A percentile compares a stretch with the other conserved stretches of the same genome.
Conservation (phyloP, 2,113 vertebrate species). For the Cinclus mexicanus region DNA sequence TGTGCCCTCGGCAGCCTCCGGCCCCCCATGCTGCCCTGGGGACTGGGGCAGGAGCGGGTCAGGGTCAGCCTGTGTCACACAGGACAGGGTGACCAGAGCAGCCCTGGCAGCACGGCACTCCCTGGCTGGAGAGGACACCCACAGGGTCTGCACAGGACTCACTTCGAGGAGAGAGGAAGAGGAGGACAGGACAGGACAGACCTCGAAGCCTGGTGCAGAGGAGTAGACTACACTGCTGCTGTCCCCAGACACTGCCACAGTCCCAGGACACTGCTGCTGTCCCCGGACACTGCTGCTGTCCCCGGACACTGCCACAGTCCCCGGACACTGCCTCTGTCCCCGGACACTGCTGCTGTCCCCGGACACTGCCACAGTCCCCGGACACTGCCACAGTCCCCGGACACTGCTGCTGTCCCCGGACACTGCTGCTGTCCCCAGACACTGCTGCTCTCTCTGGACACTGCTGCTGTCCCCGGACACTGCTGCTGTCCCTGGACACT, state of each 20-base stretch:
- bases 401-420: not conserved
- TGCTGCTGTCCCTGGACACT: no score
- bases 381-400: no score
- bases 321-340: not conserved
- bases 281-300: not conserved
- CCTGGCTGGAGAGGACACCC: accelerated
- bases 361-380: accelerated
- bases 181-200: not conserved
- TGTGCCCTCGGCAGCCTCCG: accelerated
- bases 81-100: not conserved
- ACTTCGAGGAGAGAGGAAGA: not conserved
- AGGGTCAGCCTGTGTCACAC: not conserved
- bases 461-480: accelerated
- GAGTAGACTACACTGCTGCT: accelerated
- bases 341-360: not conserved
- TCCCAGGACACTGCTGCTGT: accelerated
- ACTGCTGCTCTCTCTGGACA: no score
- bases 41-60: accelerated
- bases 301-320: accelerated
- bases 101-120: accelerated
- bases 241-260: not conserved
- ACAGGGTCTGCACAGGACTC: accelerated
- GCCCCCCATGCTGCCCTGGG: accelerated
- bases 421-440: accelerated
- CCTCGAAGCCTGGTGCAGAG: not conserved